These are phyloP conservation scores for Cristatella mucedo DNA, from an alignment of 2,888 invertebrate species.

Conservation along the genomic window DNA sequence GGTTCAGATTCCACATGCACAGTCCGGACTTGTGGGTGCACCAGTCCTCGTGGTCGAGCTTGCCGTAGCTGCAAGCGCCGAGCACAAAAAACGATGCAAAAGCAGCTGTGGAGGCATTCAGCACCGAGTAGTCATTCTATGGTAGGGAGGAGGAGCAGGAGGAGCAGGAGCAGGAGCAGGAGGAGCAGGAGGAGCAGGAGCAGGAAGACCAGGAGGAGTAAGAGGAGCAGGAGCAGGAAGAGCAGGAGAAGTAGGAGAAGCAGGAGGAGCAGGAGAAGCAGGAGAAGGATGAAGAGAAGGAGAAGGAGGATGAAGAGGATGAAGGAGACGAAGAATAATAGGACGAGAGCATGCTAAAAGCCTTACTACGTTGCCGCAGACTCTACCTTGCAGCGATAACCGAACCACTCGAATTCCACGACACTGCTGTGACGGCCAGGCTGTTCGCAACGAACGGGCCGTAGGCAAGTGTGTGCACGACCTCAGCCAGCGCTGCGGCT, in stretches of 20 bases:
- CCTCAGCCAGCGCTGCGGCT: background rate
- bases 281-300: no score
- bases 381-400: conserved; percentile 36
- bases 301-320: background rate
- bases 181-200: background rate
- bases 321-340: no score
- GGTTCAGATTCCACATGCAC: conserved; percentile 38
- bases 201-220: no score
- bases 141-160: background rate
- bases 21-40: conserved; percentile 36
- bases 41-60: conserved; percentile 38
- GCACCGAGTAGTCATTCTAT: no score
- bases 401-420: conserved; percentile 39
- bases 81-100: no score
- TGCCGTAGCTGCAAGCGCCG: conserved; percentile 30
- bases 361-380: conserved; percentile 11
- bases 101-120: no score
- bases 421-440: conserved; percentile 31
- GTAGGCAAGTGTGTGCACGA: background rate
- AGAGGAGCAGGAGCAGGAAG: no score
- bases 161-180: background rate
- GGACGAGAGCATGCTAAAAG: no score
- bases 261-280: no score
- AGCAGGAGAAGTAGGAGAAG: no score
- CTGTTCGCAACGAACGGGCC: conserved; percentile 14